phyloP scores from a whole-genome alignment of 2,113 vertebrate species.

The Triplophysa siluroides region DNA sequence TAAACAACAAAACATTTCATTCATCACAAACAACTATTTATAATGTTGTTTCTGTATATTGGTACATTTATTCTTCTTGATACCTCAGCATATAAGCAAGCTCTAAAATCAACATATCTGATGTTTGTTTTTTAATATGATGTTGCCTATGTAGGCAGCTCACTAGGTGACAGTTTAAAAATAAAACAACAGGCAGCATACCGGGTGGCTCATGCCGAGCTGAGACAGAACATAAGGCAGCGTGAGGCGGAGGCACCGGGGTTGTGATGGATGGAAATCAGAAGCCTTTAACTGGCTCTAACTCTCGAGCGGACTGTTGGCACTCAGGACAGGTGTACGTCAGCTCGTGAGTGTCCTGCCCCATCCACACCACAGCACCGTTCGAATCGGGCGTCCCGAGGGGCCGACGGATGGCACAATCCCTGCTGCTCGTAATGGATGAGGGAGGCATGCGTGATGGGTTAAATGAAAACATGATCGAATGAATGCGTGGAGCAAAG shows the following conservation, averaged over 20 bases:
- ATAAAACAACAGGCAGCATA: neutral
- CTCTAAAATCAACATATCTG: too few relatives aligned
- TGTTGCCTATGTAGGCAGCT: too few relatives aligned
- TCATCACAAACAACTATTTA: too few relatives aligned
- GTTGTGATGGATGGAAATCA: conserved; percentile 24
- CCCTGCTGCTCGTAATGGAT: conserved; percentile 65
- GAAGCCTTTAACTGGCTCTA: conserved; percentile 56
- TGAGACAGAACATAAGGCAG: conserved; percentile 60
- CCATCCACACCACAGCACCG: conserved; percentile 65
- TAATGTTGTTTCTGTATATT: too few relatives aligned
- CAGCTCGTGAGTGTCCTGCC: conserved; percentile 69
- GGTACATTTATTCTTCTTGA: too few relatives aligned
- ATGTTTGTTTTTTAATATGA: too few relatives aligned
- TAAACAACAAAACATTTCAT: too few relatives aligned
- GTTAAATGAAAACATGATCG: conserved; percentile 17
- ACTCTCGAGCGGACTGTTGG: conserved; percentile 64
- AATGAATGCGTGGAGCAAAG: conserved; percentile 17
- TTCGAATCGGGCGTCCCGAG: conserved; percentile 69
- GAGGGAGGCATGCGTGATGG: conserved; percentile 39
- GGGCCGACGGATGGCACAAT: conserved; percentile 68
- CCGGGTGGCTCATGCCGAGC: conserved; percentile 32
- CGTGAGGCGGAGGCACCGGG: conserved; percentile 42
- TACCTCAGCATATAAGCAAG: too few relatives aligned
- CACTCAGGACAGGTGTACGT: conserved; percentile 75
- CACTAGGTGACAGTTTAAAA: neutral